Base-by-base conservation (phyloP, 1,140 invertebrate genomes). In the Drosophila melanica region DNA sequence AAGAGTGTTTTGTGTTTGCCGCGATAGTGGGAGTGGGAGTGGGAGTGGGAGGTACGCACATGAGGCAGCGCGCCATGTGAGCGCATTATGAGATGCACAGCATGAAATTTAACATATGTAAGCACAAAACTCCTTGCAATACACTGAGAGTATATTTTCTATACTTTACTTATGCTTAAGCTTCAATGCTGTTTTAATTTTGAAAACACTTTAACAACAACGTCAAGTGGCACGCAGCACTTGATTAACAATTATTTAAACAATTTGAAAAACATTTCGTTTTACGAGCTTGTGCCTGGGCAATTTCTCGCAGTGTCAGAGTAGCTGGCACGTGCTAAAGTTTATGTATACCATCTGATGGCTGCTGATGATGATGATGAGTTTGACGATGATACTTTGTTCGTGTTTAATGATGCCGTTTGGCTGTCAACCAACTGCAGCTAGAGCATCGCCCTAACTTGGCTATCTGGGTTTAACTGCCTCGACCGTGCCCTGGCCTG, bases 341-440 rank as follows among this genome's bases (percentile, higher is more conserved):
- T 68, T 86, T 74, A 87, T 86, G 75, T 81, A 67, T 70, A 75
- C 64, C 69, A 78, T 63, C 55, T 79, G 79, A 57, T 82, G 75
- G 37, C 54, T 39, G 79, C 6, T 67, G 79, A 50, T 63, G 66
- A 60, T 64, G 51, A 71, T 62, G 79, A 77, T 76, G 79, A 73
- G 63, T 64, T 77, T 60, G 80, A 81, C 59, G 77, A 79, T 71
- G 81, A 79, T 65, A 87, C 84, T 87, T 87, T 87, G 84, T 79
- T 78, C 79, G 79, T 87, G 84, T 87, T 87, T 89, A 87, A 87
- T 87, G 82, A 87, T 87, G 82, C 82, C 77, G 72, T 86, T 86
- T 86, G 82, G 55, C 68, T 77, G 73, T 85, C 81, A 80, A 64
- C 65, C 53, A 69, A 39, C 20, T 41, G 53, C 53, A 58, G 33